Evolutionary conservation across 1,140 invertebrate species (phyloP).

Genomic region (Halictus rubicundus): DNA sequence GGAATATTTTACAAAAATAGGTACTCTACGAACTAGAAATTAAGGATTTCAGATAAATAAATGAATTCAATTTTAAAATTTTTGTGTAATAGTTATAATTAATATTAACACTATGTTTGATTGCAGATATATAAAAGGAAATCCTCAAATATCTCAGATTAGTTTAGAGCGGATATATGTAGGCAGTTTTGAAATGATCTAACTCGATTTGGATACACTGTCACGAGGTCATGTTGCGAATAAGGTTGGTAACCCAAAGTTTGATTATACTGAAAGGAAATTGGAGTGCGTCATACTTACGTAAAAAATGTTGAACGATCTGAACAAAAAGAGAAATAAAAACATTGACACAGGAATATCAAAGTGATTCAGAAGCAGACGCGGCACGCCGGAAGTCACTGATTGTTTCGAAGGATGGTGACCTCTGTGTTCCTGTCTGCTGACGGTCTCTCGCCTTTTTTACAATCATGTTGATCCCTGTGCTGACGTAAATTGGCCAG

Average conservation of each 20-base stretch:
- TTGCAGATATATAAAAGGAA: too few species aligned
- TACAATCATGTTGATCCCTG: conserved; percentile 56
- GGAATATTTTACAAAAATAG: too few species aligned
- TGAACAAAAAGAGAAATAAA: conserved; percentile 52
- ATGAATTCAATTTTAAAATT: too few species aligned
- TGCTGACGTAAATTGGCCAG: conserved; percentile 12
- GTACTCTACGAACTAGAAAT: too few species aligned
- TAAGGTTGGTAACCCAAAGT: not conserved
- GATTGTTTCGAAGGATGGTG: conserved; percentile 74
- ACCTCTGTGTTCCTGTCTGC: conserved; percentile 64
- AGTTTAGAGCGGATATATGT: too few species aligned
- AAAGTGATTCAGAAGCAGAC: conserved; percentile 71
- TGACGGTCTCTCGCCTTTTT: conserved; percentile 68
- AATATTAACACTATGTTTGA: too few species aligned
- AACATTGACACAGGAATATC: conserved; percentile 66
- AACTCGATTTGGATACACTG: too few species aligned
- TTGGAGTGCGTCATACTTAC: conserved; percentile 9
- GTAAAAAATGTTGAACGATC: conserved; percentile 25
- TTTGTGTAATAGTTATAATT: too few species aligned
- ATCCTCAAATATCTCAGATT: too few species aligned
- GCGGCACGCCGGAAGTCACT: conserved; percentile 70
- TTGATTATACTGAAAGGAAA: not conserved
- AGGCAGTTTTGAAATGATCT: too few species aligned
- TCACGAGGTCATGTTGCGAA: not conserved
- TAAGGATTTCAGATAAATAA: too few species aligned